phyloP scores from a whole-genome alignment of 2,113 vertebrate genomes.

The Tautogolabrus adspersus region DNA sequence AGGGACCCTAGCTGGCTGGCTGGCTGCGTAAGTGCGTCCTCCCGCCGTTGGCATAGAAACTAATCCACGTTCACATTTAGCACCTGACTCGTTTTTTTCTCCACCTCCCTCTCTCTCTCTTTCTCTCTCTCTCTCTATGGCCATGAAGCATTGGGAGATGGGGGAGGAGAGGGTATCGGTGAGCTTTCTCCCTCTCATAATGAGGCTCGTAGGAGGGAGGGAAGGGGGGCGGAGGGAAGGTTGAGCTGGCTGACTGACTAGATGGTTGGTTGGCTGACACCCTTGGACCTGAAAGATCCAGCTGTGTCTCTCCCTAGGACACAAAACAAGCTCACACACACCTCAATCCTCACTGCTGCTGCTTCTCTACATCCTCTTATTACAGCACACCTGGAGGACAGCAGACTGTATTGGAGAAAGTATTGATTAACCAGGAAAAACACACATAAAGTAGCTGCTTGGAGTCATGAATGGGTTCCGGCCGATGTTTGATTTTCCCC shows the following conservation, averaged over 20 bases:
- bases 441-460: slow-evolving; percentile 48
- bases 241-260: slow-evolving; percentile 37
- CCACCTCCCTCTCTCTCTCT: slow-evolving; percentile 4
- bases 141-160: slow-evolving; percentile 58
- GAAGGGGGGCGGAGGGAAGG: slow-evolving; percentile 20
- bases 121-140: slow-evolving; percentile 38
- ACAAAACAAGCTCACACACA: slow-evolving; percentile 35
- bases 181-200: slow-evolving; percentile 73
- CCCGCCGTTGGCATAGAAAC: slow-evolving; percentile 86
- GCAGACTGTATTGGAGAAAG: slow-evolving; percentile 36
- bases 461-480: slow-evolving; percentile 52
- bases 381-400: slow-evolving; percentile 52
- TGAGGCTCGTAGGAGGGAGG: slow-evolving; percentile 71
- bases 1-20: slow-evolving; percentile 79
- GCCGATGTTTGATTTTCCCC: slow-evolving; percentile 29
- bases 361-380: slow-evolving; percentile 25
- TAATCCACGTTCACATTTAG: slow-evolving; percentile 85
- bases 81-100: slow-evolving; percentile 78
- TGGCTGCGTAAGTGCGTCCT: slow-evolving; percentile 78
- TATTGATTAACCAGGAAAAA: slow-evolving; percentile 64
- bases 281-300: slow-evolving; percentile 64
- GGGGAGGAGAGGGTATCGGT: slow-evolving; percentile 65
- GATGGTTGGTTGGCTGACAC: slow-evolving; percentile 59
- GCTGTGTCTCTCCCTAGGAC: slow-evolving; percentile 61
- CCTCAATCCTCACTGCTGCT: slow-evolving; percentile 15